phyloP scores from a whole-genome alignment of 2,113 vertebrate genomes.

The Zosterops borbonicus region DNA sequence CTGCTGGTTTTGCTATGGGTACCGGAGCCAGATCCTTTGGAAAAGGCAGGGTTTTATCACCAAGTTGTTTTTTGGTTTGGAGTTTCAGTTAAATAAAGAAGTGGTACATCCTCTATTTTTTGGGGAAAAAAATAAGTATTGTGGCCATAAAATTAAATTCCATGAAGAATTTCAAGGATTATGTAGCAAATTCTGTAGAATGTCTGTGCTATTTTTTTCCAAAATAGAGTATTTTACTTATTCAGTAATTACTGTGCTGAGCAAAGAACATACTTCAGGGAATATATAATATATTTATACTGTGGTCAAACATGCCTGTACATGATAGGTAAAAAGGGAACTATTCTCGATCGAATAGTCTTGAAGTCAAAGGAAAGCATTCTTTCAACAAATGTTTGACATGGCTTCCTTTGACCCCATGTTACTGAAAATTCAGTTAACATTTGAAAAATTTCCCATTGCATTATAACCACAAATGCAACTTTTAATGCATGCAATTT shows the following conservation, averaged over 20 bases:
- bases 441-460: background rate
- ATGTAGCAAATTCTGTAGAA: background rate
- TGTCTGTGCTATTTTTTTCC: background rate
- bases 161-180: background rate
- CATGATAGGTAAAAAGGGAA: background rate
- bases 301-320: background rate
- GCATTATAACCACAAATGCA: background rate
- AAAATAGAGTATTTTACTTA: background rate
- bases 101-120: accelerated
- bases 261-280: background rate
- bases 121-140: background rate
- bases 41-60: background rate
- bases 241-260: background rate
- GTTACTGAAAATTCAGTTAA: background rate
- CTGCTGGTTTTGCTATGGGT: background rate
- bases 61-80: background rate
- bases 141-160: background rate
- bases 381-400: background rate
- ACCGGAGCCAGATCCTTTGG: background rate
- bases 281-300: background rate
- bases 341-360: background rate
- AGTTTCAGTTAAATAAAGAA: background rate
- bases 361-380: background rate
- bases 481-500: background rate
- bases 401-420: background rate